phyloP scores from a whole-genome alignment of 2,888 invertebrate species.

The Taenaris catops region DNA sequence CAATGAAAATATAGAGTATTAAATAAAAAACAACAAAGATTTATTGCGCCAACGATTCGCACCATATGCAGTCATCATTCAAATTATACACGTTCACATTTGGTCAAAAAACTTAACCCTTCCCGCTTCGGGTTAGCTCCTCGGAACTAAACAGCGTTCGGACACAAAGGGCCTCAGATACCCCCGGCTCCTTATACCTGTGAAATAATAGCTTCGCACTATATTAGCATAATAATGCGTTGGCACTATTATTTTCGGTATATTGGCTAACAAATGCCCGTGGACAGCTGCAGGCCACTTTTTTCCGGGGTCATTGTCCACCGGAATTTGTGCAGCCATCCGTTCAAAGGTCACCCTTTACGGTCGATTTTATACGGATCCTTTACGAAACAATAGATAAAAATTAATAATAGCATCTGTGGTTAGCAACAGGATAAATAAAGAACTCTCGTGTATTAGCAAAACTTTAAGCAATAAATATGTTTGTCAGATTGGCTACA shows the following conservation, averaged over 20 bases:
- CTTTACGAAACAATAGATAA: slow-evolving; percentile 21
- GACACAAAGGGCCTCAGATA: slow-evolving; percentile 52
- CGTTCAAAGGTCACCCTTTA: slow-evolving; percentile 49
- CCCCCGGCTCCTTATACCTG: slow-evolving; percentile 50
- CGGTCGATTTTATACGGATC: slow-evolving; percentile 15
- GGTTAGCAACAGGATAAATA: too few species aligned
- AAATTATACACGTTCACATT: slow-evolving; percentile 51
- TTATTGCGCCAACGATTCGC: slow-evolving; percentile 18
- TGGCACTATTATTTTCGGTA: slow-evolving; percentile 63
- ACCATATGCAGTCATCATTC: slow-evolving; percentile 62
- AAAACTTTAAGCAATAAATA: too few species aligned
- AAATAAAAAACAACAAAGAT: slow-evolving; percentile 7
- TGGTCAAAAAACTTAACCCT: slow-evolving; percentile 58
- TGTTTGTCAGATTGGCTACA: too few species aligned
- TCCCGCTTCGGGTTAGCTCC: slow-evolving; percentile 18
- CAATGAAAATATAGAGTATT: too few species aligned
- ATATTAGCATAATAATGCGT: slow-evolving; percentile 74
- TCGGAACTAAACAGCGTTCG: slow-evolving; percentile 43
- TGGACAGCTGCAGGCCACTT: slow-evolving; percentile 63
- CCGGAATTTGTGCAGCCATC: slow-evolving; percentile 51
- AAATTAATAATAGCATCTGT: slow-evolving; percentile 10
- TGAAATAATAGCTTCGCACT: slow-evolving; percentile 60
- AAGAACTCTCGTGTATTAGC: too few species aligned
- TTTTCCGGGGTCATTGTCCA: slow-evolving; percentile 63
- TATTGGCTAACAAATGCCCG: slow-evolving; percentile 60